phyloP scores from a whole-genome alignment of 1,140 invertebrate species.

The Drosophila busckii region DNA sequence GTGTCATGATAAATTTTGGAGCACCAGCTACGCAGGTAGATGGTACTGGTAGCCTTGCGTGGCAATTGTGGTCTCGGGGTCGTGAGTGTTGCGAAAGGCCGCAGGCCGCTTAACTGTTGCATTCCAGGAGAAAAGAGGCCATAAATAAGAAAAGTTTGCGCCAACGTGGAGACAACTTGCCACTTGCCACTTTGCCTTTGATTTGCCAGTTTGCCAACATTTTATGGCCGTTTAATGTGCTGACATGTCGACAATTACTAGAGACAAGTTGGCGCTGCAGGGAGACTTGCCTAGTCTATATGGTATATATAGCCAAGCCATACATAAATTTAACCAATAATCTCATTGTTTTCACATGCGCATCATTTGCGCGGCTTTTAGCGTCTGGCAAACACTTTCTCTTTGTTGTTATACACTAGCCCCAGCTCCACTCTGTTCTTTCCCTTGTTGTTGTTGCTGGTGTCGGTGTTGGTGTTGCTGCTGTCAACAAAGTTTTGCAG shows the following conservation, averaged over 20 bases:
- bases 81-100: conserved; percentile 43
- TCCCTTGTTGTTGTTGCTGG: conserved; percentile 13
- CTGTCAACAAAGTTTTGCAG: conserved; percentile 72
- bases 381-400: conserved; percentile 39
- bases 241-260: conserved; percentile 69
- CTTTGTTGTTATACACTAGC: conserved; percentile 41
- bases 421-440: too few species aligned
- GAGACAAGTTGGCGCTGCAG: conserved; percentile 25
- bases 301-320: conserved; percentile 2
- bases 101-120: conserved; percentile 66
- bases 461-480: conserved; percentile 28
- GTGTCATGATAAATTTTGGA: conserved; percentile 70
- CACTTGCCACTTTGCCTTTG: too few species aligned
- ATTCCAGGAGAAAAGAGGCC: conserved; percentile 49
- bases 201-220: conserved; percentile 59
- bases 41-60: conserved; percentile 4
- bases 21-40: conserved; percentile 21
- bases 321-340: conserved; percentile 70
- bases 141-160: conserved; percentile 68
- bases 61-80: conserved; percentile 19
- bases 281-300: not conserved
- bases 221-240: conserved; percentile 74
- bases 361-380: conserved; percentile 61
- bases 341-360: conserved; percentile 73
- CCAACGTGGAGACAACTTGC: conserved; percentile 61